phyloP scores from a whole-genome alignment of 2,888 invertebrate species.

The Melieria omissa region DNA sequence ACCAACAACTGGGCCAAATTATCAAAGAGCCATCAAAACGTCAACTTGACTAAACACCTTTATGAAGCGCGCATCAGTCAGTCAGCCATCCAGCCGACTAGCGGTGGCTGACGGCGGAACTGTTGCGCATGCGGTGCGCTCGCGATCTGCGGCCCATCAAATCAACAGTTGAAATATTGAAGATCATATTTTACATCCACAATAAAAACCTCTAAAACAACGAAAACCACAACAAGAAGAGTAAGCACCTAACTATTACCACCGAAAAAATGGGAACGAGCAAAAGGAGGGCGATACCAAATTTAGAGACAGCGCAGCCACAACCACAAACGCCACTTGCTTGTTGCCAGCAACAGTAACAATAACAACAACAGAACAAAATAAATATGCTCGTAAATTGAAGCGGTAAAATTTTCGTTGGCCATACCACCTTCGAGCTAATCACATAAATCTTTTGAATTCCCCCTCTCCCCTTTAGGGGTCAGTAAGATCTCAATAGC shows the following conservation, averaged over 20 bases:
- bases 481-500: too few relatives aligned
- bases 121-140: too few relatives aligned
- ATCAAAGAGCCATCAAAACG: constrained; percentile 39
- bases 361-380: background rate
- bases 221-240: too few relatives aligned
- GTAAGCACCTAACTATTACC: constrained; percentile 46
- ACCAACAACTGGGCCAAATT: background rate
- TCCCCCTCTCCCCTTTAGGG: background rate
- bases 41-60: constrained; percentile 51
- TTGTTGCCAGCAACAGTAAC: background rate
- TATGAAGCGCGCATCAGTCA: constrained; percentile 40
- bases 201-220: constrained; percentile 3
- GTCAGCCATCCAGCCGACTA: too few relatives aligned
- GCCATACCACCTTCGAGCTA: constrained; percentile 38
- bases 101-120: too few relatives aligned
- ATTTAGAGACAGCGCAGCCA: background rate
- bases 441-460: constrained; percentile 41
- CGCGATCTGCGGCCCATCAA: constrained; percentile 21
- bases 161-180: constrained; percentile 38
- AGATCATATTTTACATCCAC: constrained; percentile 37
- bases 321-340: background rate
- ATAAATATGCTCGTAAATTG: background rate
- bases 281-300: background rate
- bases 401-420: constrained; percentile 2
- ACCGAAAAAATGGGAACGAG: constrained; percentile 34